Base-by-base conservation (phyloP, 2,113 vertebrate species). In the Tylochromis polylepis region DNA sequence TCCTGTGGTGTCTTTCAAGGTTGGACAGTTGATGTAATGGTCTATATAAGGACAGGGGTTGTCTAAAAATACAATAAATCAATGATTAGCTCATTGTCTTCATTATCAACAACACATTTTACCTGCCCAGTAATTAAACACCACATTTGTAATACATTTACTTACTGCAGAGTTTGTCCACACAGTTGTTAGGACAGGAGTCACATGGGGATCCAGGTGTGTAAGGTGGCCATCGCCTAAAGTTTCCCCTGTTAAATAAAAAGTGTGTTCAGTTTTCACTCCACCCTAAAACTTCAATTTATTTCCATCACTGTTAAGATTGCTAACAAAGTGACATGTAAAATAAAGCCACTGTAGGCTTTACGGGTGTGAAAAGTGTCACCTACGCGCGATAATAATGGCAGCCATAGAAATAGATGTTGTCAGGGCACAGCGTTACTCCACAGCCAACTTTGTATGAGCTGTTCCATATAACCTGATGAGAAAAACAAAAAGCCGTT, bases 121-220 rank as follows among this genome's bases (percentile, higher is more conserved):
- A 59, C 9, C 36, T 14, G 22, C 7, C 1, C 27, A 5, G 14
- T 62, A 9, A 27, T 75, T 56, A 79, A 67, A 57, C 24, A 9
- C 22, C 31, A 10, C 18, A 49, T 46, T 27, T 29, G 6, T 31
- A 8, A 34, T 65, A 9, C n/a, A 49, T 38, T n/a, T 9, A 93
- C 95, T 95, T 80, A 96, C 96, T 95, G 94, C 96, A 96, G n/a
- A 96, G 95, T 9, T 92, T 82, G 59, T 96, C 83, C 8, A 91
- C 91, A 10, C 96, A 96, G 80, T 79, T 1, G 9, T 92, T 3
- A 11, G 94, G 95, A 36, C 96, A 96, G 82, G 83, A 79, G 4
- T 59, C 86, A 57, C 96, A 96, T 1, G 91, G 18, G 0, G 29
- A 1, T 34, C 96, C 96, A 2, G 1, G 2, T 1, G 65, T 90